Evolutionary conservation across 2,888 invertebrate species (phyloP).

Genomic region (Hemistola chrysoprasaria): DNA sequence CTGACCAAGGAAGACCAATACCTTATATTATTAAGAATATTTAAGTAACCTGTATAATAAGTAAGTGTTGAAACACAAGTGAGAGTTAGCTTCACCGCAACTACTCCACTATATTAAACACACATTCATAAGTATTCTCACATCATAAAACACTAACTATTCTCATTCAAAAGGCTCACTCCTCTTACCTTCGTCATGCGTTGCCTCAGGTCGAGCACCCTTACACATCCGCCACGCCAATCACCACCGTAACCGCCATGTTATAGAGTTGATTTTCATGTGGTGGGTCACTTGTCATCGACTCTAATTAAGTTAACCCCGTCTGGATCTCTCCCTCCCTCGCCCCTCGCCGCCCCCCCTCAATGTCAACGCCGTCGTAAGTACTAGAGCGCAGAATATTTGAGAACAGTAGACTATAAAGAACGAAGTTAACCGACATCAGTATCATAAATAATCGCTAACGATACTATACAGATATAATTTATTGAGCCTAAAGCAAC

Average conservation of each 20-base stretch:
- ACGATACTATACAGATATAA: no score
- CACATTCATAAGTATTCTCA: constrained; percentile 8
- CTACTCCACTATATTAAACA: not conserved
- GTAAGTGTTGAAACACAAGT: no score
- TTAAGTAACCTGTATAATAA: no score
- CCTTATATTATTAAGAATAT: no score
- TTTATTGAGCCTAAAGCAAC: no score
- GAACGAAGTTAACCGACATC: not conserved
- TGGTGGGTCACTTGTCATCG: constrained; percentile 8
- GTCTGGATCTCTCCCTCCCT: constrained; percentile 1
- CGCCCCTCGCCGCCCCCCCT: not conserved
- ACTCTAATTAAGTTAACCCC: constrained; percentile 19
- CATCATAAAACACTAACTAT: constrained; percentile 21
- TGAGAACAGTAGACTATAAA: not conserved
- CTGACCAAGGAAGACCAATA: no score
- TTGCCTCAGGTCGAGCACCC: constrained; percentile 21
- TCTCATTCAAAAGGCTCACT: constrained; percentile 28
- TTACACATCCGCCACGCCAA: not conserved
- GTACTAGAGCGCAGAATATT: not conserved
- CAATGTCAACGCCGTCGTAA: constrained; percentile 7
- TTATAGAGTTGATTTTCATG: not conserved
- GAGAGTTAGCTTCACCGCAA: not conserved
- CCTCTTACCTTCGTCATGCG: constrained; percentile 27
- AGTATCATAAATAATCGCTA: no score
- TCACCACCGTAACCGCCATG: not conserved